Conservation (phyloP, 2,797 vertebrate genomes). For the Tachyglossus aculeatus region DNA sequence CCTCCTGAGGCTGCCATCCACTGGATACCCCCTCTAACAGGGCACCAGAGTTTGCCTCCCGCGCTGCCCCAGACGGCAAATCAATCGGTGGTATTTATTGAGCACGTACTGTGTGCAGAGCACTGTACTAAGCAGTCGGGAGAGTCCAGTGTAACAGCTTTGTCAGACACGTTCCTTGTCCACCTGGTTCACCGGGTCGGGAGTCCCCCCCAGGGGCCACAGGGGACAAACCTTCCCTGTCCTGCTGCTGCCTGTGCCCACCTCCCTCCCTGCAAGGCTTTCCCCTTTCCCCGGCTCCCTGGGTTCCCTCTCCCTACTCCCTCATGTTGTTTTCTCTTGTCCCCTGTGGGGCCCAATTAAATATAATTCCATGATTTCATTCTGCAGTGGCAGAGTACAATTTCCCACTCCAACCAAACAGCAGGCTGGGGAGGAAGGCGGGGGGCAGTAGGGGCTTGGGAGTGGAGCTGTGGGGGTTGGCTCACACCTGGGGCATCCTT, state of each 20-base stretch:
- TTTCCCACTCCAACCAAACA: not conserved
- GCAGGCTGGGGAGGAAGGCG: not conserved
- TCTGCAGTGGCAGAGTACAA: not conserved
- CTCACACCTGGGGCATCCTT: not conserved
- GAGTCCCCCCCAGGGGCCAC: not conserved
- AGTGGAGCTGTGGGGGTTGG: not conserved
- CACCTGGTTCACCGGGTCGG: not conserved
- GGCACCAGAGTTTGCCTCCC: too few relatives aligned
- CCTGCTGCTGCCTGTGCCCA: not conserved
- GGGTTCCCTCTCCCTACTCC: not conserved
- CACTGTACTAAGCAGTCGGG: too few relatives aligned
- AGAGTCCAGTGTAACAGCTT: too few relatives aligned
- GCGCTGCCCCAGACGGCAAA: too few relatives aligned
- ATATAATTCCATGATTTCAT: slow-evolving; percentile 19
- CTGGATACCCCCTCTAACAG: too few relatives aligned
- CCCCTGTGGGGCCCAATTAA: slow-evolving; percentile 41
- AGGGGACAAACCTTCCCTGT: not conserved
- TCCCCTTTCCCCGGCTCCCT: not conserved
- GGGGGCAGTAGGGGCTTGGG: not conserved
- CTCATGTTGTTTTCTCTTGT: not conserved
- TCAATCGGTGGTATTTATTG: too few relatives aligned
- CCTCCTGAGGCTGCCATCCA: not conserved
- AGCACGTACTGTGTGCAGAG: too few relatives aligned
- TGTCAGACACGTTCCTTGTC: too few relatives aligned
- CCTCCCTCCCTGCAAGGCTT: not conserved